Evolutionary conservation across 1,140 invertebrate genomes (phyloP).

Genomic region (Cardiocondyla obscurior): DNA sequence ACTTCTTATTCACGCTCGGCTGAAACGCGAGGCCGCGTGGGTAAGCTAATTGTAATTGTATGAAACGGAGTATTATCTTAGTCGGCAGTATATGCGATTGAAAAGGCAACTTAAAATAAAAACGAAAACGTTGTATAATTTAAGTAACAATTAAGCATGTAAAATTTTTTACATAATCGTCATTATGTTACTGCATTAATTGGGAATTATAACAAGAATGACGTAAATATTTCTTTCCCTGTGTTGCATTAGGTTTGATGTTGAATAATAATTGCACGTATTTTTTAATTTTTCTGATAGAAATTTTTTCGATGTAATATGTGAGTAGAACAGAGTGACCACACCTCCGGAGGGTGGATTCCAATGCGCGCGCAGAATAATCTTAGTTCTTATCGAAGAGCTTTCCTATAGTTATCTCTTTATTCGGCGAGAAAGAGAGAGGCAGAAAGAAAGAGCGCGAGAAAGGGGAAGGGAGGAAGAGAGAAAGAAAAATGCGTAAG

Average conservation of each 20-base stretch:
- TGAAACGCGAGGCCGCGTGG: background rate
- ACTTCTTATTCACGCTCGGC: background rate
- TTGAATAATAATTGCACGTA: background rate
- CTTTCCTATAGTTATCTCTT: slow-evolving; percentile 42
- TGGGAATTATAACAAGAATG: background rate
- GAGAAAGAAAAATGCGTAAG: background rate
- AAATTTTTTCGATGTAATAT: slow-evolving; percentile 38
- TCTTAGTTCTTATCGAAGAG: slow-evolving; percentile 61
- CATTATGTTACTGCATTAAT: background rate
- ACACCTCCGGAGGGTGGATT: slow-evolving; percentile 71
- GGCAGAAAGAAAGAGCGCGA: too few species aligned
- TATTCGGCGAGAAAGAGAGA: slow-evolving; percentile 39
- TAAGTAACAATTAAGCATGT: background rate
- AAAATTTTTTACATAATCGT: background rate
- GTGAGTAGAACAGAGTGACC: slow-evolving; percentile 61
- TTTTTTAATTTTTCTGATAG: slow-evolving; percentile 27
- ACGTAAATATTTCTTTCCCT: background rate
- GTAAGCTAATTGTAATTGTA: background rate
- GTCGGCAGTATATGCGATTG: background rate
- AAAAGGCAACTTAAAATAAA: background rate
- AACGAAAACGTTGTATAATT: background rate
- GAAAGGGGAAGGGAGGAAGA: too few species aligned
- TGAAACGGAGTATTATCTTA: background rate
- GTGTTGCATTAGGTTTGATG: background rate
- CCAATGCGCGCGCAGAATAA: slow-evolving; percentile 67